Evolutionary conservation across 2,113 vertebrate genomes (phyloP).

Genomic region (Rhodinocichla rosea): DNA sequence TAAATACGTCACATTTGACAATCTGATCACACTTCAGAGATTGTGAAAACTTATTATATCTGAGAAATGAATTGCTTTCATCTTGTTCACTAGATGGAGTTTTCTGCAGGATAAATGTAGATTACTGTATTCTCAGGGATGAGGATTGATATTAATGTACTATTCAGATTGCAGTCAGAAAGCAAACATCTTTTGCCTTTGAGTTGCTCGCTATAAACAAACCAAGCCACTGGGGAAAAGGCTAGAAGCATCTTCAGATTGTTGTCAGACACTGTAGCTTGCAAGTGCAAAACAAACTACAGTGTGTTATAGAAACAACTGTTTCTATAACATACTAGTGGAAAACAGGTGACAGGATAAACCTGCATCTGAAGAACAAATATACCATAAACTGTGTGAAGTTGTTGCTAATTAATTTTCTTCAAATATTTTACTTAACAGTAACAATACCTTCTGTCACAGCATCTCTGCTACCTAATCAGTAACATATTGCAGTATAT

Average conservation of each 20-base stretch:
- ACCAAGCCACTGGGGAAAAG: neutral
- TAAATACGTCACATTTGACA: neutral
- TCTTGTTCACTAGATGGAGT: neutral
- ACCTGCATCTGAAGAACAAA: neutral
- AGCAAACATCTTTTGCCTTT: neutral
- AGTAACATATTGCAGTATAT: neutral
- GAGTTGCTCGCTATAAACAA: neutral
- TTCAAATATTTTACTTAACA: neutral
- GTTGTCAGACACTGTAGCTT: neutral
- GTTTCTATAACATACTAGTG: neutral
- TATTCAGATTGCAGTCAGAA: neutral
- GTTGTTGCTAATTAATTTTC: neutral
- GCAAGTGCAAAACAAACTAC: neutral
- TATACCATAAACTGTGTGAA: neutral
- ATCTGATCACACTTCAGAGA: neutral
- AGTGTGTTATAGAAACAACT: neutral
- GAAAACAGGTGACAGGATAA: neutral
- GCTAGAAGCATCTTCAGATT: neutral
- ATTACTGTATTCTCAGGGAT: neutral
- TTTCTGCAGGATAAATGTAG: neutral
- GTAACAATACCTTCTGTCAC: neutral
- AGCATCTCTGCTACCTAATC: neutral
- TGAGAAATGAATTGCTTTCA: neutral
- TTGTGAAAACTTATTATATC: neutral
- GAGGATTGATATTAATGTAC: neutral